Evolutionary conservation across 2,888 invertebrate genomes (phyloP), one percentile per base, ranked within the genome.

Genomic region (Bedellia somnulentella): DNA sequence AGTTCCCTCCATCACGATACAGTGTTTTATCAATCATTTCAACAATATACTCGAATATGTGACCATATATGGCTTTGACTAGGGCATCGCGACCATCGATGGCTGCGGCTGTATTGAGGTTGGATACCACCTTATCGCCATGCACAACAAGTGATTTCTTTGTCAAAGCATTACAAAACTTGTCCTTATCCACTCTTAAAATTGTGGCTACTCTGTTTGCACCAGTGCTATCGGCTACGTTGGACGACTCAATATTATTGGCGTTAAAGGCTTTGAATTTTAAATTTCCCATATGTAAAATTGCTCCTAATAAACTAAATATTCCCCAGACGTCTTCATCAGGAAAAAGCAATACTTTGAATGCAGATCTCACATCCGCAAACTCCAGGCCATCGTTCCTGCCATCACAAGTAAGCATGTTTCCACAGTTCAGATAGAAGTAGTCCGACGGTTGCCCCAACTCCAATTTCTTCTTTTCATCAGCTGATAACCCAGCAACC

Each of bases 201-300:
- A 95, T 73, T 36, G 75, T 70, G 3, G 91, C 82, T 30, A 92
- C 82, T 49, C 83, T 82, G 35, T 82, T 82, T 2, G 88, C 80
- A 47, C 84, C 83, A 0, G 71, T 57, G 15, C 70, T 58, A 57
- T 94, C 93, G 12, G 82, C 71, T 11, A 96, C 83, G 60, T 94
- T 92, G 6, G 89, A 88, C 2, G 91, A 87, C 44, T 95, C 95
- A 43, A 94, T 84, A 52, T 95, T 93, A 43, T 88, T 86, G 45
- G 85, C 71, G 24, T 83, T 79, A 4, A 78, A 81, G 21, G 85
- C 80, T 52, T 86, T 88, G 51, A 93, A 93, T 52, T 86, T 86
- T 33, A 96, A 68, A 58, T 97, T 97, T 15, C 97, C 97, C 35
- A 96, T 68, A 63, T 97, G 96, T 30, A 98, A 73, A 37, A 98